Percentiles rank a stretch among this genome's conserved stretches.
Conservation (phyloP, 2,797 vertebrate species). For the Enteromius paludinosus region DNA sequence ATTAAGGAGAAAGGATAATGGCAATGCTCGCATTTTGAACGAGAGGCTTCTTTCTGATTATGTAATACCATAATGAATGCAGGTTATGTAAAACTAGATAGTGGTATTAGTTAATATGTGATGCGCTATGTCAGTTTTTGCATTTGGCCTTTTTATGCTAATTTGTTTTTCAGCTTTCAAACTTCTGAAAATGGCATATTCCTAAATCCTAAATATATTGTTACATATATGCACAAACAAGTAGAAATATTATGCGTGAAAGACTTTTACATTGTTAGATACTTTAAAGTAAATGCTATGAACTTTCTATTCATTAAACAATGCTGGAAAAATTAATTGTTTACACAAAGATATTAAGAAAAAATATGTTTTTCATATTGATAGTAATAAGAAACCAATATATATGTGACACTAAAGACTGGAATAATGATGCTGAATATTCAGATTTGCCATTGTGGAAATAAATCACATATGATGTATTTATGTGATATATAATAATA, state of each 20-base stretch:
- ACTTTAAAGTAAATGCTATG: not conserved
- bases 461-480: not conserved
- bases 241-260: not conserved
- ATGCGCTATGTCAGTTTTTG: not conserved
- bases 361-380: not conserved
- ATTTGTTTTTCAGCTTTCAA: not conserved
- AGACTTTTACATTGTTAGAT: not conserved
- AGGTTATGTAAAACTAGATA: not conserved
- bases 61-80: conserved; percentile 11
- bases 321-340: not conserved
- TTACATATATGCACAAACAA: not conserved
- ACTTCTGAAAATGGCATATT: not conserved
- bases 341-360: not conserved
- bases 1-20: not conserved
- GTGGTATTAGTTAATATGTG: not conserved
- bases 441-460: not conserved
- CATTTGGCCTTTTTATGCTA: too few species aligned
- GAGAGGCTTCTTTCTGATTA: conserved; percentile 3
- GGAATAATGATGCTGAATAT: not conserved
- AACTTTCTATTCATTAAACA: not conserved
- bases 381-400: not conserved
- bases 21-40: not conserved
- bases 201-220: not conserved
- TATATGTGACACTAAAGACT: not conserved
- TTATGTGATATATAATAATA: too few species aligned